Conservation (phyloP, 2,113 vertebrate genomes). For the Otus sunia region DNA sequence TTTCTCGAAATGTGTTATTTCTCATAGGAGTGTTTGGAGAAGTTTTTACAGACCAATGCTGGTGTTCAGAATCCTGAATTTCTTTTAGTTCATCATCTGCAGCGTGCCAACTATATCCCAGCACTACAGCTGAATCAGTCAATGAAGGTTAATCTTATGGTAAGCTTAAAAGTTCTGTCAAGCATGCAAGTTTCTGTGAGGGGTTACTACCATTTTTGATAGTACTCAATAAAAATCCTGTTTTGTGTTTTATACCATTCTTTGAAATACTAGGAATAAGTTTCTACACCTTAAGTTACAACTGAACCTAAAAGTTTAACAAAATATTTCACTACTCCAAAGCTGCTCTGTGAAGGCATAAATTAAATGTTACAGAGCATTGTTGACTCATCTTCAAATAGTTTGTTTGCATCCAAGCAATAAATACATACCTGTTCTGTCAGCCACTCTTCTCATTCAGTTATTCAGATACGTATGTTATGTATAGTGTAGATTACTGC, state of each 20-base stretch:
- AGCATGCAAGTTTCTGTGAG: not conserved
- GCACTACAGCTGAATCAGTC: conserved; percentile 89
- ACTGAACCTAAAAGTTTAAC: not conserved
- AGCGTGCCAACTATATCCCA: conserved; percentile 89
- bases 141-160: conserved; percentile 81
- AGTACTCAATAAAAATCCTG: not conserved
- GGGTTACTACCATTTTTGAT: not conserved
- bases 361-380: not conserved
- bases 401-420: not conserved
- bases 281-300: not conserved
- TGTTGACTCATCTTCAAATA: not conserved
- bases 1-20: not conserved
- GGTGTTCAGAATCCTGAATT: conserved; percentile 87
- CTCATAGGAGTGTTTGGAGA: conserved; percentile 87
- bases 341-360: not conserved
- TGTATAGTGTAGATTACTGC: not conserved
- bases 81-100: conserved; percentile 89
- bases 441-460: not conserved
- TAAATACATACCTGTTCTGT: not conserved
- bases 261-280: not conserved
- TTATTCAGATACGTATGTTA: not conserved
- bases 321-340: not conserved
- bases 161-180: conserved; percentile 48
- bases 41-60: conserved; percentile 82
- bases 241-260: not conserved